Conservation (phyloP, 1,140 invertebrate genomes). For the Eumeta japonica region DNA sequence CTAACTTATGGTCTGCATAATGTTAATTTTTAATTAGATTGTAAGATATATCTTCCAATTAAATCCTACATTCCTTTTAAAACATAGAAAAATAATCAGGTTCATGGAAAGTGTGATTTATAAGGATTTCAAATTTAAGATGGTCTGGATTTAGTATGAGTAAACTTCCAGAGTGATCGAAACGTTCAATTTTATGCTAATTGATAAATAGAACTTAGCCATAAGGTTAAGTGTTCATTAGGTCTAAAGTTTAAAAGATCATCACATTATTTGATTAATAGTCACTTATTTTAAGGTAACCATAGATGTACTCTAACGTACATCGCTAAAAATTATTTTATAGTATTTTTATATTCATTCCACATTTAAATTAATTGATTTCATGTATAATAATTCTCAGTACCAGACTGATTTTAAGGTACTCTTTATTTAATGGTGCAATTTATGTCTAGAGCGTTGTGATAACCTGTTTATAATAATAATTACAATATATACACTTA, state of each 20-base stretch:
- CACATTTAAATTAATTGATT: conserved; percentile 33
- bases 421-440: conserved; percentile 56
- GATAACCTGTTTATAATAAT: conserved; percentile 56
- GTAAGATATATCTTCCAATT: conserved; percentile 29
- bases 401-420: conserved; percentile 58
- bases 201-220: conserved; percentile 23
- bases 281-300: too few relatives aligned
- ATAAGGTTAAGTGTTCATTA: conserved; percentile 55
- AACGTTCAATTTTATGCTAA: conserved; percentile 43
- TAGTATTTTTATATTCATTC: conserved; percentile 58
- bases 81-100: conserved; percentile 22
- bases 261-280: too few relatives aligned
- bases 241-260: conserved; percentile 43
- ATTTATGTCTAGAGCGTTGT: conserved; percentile 57
- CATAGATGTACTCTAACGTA: too few relatives aligned
- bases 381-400: conserved; percentile 48
- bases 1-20: too few relatives aligned
- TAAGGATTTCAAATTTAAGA: conserved; percentile 37
- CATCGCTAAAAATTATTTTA: conserved; percentile 54
- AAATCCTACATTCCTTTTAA: conserved; percentile 46
- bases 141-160: conserved; percentile 27
- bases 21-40: too few relatives aligned
- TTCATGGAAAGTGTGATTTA: conserved; percentile 18
- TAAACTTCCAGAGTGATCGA: conserved; percentile 18
- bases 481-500: conserved; percentile 49